Evolutionary conservation across 2,113 vertebrate species (phyloP).

Genomic region (Malurus cyaneus): DNA sequence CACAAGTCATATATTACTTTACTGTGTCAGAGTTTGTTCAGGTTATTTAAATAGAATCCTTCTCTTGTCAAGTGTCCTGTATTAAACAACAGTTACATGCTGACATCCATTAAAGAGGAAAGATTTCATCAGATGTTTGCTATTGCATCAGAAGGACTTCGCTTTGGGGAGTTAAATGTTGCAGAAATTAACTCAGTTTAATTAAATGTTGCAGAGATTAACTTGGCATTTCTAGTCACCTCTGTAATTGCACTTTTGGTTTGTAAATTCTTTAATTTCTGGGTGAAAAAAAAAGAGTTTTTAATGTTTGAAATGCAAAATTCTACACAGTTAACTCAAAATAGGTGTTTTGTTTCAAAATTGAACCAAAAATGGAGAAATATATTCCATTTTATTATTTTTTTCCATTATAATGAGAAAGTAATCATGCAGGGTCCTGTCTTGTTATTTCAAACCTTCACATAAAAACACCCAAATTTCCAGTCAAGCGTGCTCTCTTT

Average conservation of each 20-base stretch:
- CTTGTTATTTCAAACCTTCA: neutral
- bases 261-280: neutral
- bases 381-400: neutral
- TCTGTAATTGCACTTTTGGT: neutral
- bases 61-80: neutral
- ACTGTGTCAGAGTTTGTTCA: neutral
- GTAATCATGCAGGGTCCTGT: neutral
- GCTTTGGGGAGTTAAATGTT: neutral
- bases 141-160: neutral
- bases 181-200: neutral
- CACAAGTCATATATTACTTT: neutral
- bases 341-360: neutral
- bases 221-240: fast-evolving
- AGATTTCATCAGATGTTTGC: neutral
- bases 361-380: neutral
- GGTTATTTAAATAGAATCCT: neutral
- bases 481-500: neutral
- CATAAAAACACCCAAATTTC: neutral
- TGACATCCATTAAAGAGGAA: neutral
- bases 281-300: fast-evolving
- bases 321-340: neutral
- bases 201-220: neutral
- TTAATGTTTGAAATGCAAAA: neutral
- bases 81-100: neutral
- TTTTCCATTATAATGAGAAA: neutral